Evolutionary conservation across 2,797 vertebrate species (phyloP).

Genomic region (Manis pentadactyla): DNA sequence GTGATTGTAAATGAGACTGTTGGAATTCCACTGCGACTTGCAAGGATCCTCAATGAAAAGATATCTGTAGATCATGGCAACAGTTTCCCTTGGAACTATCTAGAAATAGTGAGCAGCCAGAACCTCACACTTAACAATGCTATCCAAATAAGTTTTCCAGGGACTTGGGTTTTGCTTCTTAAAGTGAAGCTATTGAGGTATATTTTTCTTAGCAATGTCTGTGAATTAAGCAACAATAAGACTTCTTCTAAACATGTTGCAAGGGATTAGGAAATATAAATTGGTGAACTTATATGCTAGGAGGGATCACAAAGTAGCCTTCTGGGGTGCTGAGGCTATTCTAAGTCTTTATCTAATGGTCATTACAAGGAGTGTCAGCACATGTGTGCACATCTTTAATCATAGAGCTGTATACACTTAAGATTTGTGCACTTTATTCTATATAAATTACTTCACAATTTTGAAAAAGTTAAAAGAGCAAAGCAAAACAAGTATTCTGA

Average conservation of each 20-base stretch:
- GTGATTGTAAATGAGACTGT: slow-evolving; percentile 59
- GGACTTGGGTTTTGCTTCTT: slow-evolving; percentile 14
- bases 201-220: slow-evolving; percentile 3
- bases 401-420: neutral
- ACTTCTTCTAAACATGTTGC: neutral
- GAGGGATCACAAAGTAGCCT: neutral
- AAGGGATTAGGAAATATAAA: slow-evolving; percentile 50
- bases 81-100: slow-evolving; percentile 19
- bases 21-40: slow-evolving; percentile 29
- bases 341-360: slow-evolving; percentile 39
- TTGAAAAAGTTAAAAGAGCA: neutral
- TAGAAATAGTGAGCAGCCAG: neutral
- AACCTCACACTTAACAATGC: neutral
- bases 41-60: slow-evolving; percentile 51
- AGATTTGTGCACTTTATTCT: slow-evolving; percentile 30
- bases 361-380: neutral
- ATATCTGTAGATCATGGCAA: slow-evolving; percentile 43
- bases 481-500: slow-evolving; percentile 45
- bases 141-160: slow-evolving; percentile 35
- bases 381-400: neutral
- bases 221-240: slow-evolving; percentile 2
- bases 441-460: slow-evolving; percentile 8
- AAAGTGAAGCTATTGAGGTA: slow-evolving; percentile 34
- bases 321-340: neutral
- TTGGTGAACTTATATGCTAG: neutral